Evolutionary conservation across 2,113 vertebrate genomes (phyloP).

Genomic region (Ammodytes dubius): DNA sequence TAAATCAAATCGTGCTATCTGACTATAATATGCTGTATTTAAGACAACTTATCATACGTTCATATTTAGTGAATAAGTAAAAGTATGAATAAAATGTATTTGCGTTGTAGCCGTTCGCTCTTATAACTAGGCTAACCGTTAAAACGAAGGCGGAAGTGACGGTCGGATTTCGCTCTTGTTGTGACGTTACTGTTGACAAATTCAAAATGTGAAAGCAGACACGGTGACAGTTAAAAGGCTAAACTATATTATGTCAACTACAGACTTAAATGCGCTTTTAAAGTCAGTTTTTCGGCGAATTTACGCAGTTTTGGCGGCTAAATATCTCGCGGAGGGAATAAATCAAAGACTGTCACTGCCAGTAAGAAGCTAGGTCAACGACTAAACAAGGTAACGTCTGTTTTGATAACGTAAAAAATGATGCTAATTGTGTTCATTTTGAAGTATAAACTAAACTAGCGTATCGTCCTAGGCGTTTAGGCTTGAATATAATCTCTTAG

Average conservation of each 20-base stretch:
- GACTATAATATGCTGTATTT: no score
- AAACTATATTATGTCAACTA: no score
- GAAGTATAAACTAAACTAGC: no score
- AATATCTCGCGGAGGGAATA: neutral
- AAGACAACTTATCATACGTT: rapidly evolving
- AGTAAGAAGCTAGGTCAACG: neutral
- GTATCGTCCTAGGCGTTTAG: no score
- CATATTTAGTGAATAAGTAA: no score
- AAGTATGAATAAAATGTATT: no score
- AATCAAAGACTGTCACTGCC: neutral
- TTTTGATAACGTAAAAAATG: no score
- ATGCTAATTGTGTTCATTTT: no score
- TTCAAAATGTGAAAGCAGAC: constrained; percentile 21
- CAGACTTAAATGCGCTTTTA: neutral
- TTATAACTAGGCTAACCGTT: neutral
- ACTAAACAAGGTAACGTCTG: neutral
- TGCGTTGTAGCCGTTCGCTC: no score
- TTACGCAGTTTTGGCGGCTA: rapidly evolving
- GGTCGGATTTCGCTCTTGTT: neutral
- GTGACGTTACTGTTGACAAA: no score
- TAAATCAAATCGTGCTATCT: neutral
- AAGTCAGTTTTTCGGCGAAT: neutral
- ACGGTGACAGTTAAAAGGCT: no score
- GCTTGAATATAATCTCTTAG: no score
- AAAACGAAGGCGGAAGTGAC: constrained; percentile 39